Conservation (phyloP, 2,888 invertebrate species). For the Aphodius granarius region DNA sequence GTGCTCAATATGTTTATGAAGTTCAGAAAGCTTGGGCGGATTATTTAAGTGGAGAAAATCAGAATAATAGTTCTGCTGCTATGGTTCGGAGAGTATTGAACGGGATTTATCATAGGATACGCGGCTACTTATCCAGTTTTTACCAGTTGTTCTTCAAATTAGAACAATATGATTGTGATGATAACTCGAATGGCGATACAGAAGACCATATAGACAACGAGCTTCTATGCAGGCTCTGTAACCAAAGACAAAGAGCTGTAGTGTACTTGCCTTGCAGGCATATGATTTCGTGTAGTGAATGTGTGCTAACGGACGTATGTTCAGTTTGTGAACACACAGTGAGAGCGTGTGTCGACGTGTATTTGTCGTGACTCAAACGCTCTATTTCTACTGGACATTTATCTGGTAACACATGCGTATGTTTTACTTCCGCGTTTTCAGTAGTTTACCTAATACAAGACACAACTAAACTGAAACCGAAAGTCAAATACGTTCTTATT, state of each 20-base stretch:
- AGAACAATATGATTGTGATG: not conserved
- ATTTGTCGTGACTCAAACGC: not conserved
- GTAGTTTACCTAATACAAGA: no score
- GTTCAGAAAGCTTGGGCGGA: conserved; percentile 18
- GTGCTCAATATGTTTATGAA: conserved; percentile 67
- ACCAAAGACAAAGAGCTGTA: conserved; percentile 82
- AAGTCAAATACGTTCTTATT: no score
- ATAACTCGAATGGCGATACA: conserved; percentile 5
- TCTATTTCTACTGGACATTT: not conserved
- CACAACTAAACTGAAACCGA: no score
- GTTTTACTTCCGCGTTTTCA: not conserved
- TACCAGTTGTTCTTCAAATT: not conserved
- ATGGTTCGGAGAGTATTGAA: not conserved
- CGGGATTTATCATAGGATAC: not conserved
- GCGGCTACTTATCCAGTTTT: not conserved
- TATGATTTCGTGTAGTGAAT: conserved; percentile 88
- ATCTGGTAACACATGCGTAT: no score
- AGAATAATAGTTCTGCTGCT: not conserved
- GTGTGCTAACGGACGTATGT: conserved; percentile 86
- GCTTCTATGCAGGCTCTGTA: conserved; percentile 88
- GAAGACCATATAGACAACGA: not conserved
- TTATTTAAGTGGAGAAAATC: conserved; percentile 9
- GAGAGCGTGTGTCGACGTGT: conserved; percentile 59
- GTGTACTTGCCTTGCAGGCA: conserved; percentile 96
- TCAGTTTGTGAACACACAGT: conserved; percentile 83